Conservation (phyloP, 2,113 vertebrate species). For the Eira barbara region DNA sequence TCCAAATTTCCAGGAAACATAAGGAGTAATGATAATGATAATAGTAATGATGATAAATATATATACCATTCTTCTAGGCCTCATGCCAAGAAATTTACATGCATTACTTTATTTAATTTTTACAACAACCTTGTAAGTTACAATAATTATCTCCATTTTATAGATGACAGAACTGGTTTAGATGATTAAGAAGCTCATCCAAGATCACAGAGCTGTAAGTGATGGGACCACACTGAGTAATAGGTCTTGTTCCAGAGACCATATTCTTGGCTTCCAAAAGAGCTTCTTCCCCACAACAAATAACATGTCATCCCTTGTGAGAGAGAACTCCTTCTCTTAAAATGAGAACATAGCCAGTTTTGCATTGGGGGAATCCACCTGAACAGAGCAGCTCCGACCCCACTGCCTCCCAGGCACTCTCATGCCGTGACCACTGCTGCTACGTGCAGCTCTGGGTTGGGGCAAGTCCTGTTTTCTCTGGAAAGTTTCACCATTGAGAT, state of each 20-base stretch:
- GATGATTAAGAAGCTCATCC: background rate
- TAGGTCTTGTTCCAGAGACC: background rate
- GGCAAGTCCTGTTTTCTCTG: background rate
- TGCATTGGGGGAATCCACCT: background rate
- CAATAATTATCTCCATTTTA: background rate
- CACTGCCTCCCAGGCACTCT: background rate
- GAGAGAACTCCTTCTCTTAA: background rate
- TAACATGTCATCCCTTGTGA: background rate
- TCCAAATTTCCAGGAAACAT: background rate
- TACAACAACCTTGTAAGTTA: background rate
- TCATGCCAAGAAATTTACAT: background rate
- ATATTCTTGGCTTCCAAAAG: background rate
- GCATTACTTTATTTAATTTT: background rate
- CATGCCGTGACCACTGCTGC: fast-evolving
- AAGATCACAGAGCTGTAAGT: background rate
- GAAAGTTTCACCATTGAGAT: background rate
- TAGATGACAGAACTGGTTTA: background rate
- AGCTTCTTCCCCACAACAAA: background rate
- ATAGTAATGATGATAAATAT: background rate
- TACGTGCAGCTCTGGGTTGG: no score
- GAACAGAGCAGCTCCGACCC: background rate
- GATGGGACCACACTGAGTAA: background rate
- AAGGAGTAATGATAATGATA: background rate
- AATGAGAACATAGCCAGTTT: background rate
- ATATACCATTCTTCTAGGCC: background rate